These are phyloP conservation scores for Halcyon chelicuti DNA, from an alignment of 2,797 vertebrate species.

Conservation along the genomic window DNA sequence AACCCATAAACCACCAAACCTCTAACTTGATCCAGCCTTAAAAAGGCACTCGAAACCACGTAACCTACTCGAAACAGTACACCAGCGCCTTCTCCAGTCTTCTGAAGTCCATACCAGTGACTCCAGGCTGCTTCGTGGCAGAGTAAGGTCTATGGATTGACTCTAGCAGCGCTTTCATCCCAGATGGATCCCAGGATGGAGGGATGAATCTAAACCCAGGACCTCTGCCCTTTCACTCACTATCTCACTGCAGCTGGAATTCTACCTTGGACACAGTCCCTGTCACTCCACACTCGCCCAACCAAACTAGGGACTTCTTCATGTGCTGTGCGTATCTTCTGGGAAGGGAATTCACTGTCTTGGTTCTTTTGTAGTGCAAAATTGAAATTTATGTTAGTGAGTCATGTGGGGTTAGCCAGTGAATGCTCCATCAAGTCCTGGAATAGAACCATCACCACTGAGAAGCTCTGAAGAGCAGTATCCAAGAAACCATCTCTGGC, in stretches of 20 bases:
- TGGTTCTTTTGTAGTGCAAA: not conserved
- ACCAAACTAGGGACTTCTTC: not conserved
- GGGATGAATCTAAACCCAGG: not conserved
- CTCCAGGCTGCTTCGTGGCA: not conserved
- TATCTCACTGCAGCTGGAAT: not conserved
- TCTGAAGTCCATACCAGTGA: not conserved
- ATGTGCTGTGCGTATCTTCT: rapidly evolving
- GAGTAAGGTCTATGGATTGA: not conserved
- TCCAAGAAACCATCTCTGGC: not conserved
- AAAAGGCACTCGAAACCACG: not conserved
- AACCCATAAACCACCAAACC: not conserved
- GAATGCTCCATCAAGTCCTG: not conserved
- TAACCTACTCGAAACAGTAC: not conserved
- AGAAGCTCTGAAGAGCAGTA: not conserved
- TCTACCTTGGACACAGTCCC: not conserved
- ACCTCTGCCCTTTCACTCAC: not conserved
- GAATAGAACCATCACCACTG: not conserved
- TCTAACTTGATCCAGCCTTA: not conserved
- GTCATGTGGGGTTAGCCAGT: not conserved
- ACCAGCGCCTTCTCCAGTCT: not conserved
- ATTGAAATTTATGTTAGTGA: not conserved
- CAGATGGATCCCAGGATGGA: too few species aligned
- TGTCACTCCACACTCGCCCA: not conserved
- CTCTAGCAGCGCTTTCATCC: not conserved
- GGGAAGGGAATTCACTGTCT: rapidly evolving